Conservation (phyloP, 2,888 invertebrate species). For the Andrena dorsata region DNA sequence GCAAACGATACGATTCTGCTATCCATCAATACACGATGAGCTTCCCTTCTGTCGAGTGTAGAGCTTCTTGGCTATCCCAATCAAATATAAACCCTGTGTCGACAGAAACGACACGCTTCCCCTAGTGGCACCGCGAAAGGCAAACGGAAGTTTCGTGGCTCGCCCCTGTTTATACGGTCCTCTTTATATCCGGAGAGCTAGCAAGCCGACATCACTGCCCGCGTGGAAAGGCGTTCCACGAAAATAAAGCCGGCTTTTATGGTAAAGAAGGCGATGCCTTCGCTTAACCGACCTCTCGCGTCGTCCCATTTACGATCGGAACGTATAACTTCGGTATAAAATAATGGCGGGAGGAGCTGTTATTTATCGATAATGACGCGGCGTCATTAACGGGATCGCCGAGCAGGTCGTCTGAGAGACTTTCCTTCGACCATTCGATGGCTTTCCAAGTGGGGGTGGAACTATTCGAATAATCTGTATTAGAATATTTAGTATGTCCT, state of each 20-base stretch:
- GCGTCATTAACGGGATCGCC: constrained; percentile 28
- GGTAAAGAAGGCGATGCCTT: constrained; percentile 26
- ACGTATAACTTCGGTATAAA: constrained; percentile 5
- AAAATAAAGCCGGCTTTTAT: constrained; percentile 43
- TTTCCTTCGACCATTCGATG: neutral
- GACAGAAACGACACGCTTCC: constrained; percentile 9
- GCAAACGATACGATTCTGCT: neutral
- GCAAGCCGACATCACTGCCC: neutral
- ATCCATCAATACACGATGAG: constrained; percentile 1
- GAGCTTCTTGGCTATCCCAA: constrained; percentile 14
- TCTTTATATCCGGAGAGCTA: constrained; percentile 28
- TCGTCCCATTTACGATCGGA: constrained; percentile 36
- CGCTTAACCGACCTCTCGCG: constrained; percentile 15
- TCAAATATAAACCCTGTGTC: neutral
- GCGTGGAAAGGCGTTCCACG: constrained; percentile 8
- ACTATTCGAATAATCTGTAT: no score
- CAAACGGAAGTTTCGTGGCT: constrained; percentile 31
- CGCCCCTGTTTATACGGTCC: constrained; percentile 27
- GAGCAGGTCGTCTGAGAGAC: neutral
- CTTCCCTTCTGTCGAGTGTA: neutral
- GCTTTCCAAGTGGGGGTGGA: neutral
- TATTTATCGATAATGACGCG: constrained; percentile 34
- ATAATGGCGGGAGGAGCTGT: neutral
- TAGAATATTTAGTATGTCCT: no score
- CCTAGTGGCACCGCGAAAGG: neutral